A percentile compares a stretch with the other conserved stretches of the same genome.
These are phyloP conservation scores for Ursus arctos DNA, from an alignment of 2,113 vertebrate species.

Conservation along the genomic window DNA sequence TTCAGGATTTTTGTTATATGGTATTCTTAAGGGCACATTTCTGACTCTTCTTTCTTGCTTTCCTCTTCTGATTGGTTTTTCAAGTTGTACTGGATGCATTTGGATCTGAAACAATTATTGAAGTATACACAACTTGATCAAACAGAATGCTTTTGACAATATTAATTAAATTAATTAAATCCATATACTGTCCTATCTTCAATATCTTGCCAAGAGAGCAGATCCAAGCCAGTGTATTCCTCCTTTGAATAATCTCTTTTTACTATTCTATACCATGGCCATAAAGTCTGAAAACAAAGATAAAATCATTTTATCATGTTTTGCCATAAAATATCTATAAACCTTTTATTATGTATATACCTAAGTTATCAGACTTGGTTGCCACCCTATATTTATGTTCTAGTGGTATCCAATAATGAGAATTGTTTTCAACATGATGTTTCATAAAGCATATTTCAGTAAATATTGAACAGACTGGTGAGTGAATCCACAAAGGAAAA, in stretches of 20 bases:
- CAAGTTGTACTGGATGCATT: background rate
- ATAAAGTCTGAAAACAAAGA: background rate
- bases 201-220: background rate
- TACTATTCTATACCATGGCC: background rate
- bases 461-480: background rate
- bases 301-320: background rate
- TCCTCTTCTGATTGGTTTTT: background rate
- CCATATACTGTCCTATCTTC: background rate
- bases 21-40: background rate
- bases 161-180: background rate
- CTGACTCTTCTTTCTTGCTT: background rate
- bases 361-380: background rate
- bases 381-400: background rate
- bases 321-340: conserved; percentile 7
- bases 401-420: background rate
- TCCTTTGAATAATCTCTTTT: background rate
- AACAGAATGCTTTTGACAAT: background rate
- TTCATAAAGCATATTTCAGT: conserved; percentile 19
- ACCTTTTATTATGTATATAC: background rate
- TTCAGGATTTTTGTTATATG: background rate
- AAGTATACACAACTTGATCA: conserved; percentile 23
- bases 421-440: background rate
- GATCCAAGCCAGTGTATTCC: background rate
- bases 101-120: background rate
- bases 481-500: background rate